Evolutionary conservation across 2,888 invertebrate genomes (phyloP), one percentile per base, ranked within the genome.

Genomic region (Pristionchus japonicus): DNA sequence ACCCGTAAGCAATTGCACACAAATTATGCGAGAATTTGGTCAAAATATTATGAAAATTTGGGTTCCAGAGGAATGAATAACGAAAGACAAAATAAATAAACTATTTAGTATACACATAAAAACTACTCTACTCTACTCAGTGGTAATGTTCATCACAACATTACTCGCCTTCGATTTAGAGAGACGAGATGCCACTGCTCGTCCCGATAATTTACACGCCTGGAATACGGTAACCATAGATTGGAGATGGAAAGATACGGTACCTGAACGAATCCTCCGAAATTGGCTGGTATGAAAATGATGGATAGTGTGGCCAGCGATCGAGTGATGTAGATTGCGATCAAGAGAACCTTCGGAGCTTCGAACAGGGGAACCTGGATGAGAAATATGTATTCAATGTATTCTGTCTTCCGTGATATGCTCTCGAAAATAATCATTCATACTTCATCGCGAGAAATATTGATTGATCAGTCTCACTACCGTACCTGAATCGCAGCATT

Each of bases 261-360:
- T 52, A 85, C 85, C 86, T 86, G 86, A 49, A 86, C 40, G 67
- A 74, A 67, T 52, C 86, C 86, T 20, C 86, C 86, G 49, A 47
- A 86, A 52, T 86, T 86, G 37, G 86, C 86, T 13, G 86, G 86
- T 3, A 52, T 70, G 86, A 86, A 86, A 17, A 86, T 34, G 9
- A 86, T 86, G 49, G 86, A 86, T 4, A 86, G 49, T 20, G 86
- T 74, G 49, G 49, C 34, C 47, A 86, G 9, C 17, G 86, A 86
- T 13, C 86, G 86, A 52, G 23, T 86, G 49, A 86, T 34, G 49
- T 74, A 86, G 43, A 86, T 49, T 34, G 74, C 23, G 1, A 40
- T 9, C 15, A 74, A 34, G 0, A 86, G 49, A 17, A 85, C 13
- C 13, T 31, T n/a, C 3, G 85, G 85, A 64, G 64, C 61, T 17